Evolutionary conservation across 2,113 vertebrate species (phyloP).

Genomic region (Xenotilapia caudafasciata): DNA sequence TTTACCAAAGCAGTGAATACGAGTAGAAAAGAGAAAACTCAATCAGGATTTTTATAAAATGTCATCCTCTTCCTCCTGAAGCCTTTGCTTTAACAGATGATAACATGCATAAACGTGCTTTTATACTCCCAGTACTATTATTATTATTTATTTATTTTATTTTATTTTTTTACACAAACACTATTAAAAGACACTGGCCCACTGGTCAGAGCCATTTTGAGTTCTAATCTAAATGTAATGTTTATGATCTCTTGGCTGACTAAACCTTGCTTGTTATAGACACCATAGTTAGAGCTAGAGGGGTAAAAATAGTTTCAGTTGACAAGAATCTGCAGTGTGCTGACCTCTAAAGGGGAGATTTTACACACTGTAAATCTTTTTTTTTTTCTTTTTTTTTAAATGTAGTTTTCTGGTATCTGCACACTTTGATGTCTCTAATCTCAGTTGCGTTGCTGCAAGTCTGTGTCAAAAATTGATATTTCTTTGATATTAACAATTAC

Average conservation of each 20-base stretch:
- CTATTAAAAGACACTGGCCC: neutral
- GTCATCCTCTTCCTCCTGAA: neutral
- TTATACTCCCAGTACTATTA: neutral
- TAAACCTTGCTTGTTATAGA: neutral
- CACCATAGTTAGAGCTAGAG: accelerated
- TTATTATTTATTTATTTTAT: neutral
- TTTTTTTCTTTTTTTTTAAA: accelerated
- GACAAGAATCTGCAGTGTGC: neutral
- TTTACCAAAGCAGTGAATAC: neutral
- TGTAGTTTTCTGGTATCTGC: neutral
- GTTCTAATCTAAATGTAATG: neutral
- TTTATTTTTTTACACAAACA: accelerated
- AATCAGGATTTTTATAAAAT: neutral
- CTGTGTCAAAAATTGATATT: accelerated
- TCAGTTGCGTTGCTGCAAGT: neutral
- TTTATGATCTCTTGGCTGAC: neutral
- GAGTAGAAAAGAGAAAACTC: neutral
- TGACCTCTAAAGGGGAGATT: neutral
- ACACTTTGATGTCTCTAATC: neutral
- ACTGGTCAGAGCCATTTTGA: neutral
- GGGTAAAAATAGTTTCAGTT: neutral
- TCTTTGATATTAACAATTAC: neutral
- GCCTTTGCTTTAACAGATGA: neutral
- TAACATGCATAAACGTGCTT: neutral
- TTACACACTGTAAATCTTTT: neutral